These are phyloP conservation scores for Mellivora capensis DNA, from an alignment of 2,113 vertebrate genomes.

Conservation along the genomic window DNA sequence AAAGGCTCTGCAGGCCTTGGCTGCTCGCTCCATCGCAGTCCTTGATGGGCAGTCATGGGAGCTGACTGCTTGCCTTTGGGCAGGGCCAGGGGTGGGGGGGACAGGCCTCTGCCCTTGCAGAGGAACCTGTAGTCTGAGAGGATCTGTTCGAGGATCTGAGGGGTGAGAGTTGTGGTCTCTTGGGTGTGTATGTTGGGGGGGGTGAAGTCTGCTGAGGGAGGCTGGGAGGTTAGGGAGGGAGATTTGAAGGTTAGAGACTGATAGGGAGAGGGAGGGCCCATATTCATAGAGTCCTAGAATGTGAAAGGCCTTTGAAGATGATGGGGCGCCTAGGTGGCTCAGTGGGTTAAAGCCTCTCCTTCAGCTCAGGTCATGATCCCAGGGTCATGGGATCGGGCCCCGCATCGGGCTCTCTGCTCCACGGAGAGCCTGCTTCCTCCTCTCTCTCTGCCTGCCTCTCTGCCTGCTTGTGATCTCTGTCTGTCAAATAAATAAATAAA, in stretches of 20 bases:
- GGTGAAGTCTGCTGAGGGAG: background rate
- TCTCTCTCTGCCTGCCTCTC: too few species aligned
- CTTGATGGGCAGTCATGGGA: background rate
- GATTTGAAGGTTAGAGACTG: background rate
- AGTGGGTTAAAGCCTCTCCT: too few species aligned
- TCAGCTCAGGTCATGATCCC: too few species aligned
- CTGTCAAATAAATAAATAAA: too few species aligned
- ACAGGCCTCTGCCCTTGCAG: background rate
- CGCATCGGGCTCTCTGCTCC: too few species aligned
- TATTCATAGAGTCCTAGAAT: background rate
- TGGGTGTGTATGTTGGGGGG: background rate
- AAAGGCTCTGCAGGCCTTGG: background rate
- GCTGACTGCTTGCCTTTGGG: background rate
- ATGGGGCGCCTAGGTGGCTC: too few species aligned
- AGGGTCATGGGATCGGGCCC: too few species aligned
- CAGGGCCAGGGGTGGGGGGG: background rate
- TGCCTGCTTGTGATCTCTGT: too few species aligned
- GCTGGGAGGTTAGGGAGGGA: background rate
- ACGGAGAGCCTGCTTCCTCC: too few species aligned
- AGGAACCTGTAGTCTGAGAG: too few species aligned
- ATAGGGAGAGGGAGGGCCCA: fast-evolving
- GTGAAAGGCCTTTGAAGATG: background rate
- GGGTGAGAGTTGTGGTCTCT: fast-evolving
- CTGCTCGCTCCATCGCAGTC: background rate
- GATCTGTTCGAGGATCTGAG: background rate